Base-by-base conservation (phyloP, 2,113 vertebrate species). In the Coptodon rendalli region DNA sequence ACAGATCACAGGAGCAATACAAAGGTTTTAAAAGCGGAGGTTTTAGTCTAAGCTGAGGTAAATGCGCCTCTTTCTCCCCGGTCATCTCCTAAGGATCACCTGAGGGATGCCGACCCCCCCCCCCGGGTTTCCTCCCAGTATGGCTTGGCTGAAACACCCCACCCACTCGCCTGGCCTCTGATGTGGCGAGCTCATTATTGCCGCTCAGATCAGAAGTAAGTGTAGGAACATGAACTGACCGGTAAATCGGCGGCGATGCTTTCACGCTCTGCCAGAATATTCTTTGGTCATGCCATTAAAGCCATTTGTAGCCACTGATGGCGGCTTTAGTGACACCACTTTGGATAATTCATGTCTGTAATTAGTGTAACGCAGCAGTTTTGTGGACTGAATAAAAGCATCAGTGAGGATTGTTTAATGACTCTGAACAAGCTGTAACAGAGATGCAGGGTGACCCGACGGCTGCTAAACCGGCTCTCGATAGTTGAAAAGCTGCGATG, bases 21-120 rank as follows among this genome's bases (percentile, higher is more conserved):
- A 3, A 14, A 40, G 6, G 11, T 36, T 68, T 66, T n/a, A 63
- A 63, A 63, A 66, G 16, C 0, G 2, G 9, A 22, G 50, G 17
- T 7, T 1, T 29, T 24, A 68, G 34, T 68, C 61, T 13, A 22
- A 38, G 19, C 11, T 38, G 63, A 71, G 36, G 12, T 9, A 43
- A 14, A n/a, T 43, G 66, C 7, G 1, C 1, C n/a, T 43, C 66
- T 40, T 9, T 13, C n/a, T 68, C n/a, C 24, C 19, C 2, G 2
- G 63, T 40, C 63, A 24, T 11, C 63, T 22, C 34, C 19, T 0
- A 14, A 5, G 8, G 66, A 38, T 71, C 12, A 24, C 7, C n/a
- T 71, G 36, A 9, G n/a, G 8, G 22, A 71, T 0, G 19, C 36
- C 3, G 5, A 40, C 12, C 1, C 7, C 38, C 4, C n/a, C n/a